Evolutionary conservation across 53 echinoderm and acorn worm species (phyloP).

Genomic region (Arbacia lixula): DNA sequence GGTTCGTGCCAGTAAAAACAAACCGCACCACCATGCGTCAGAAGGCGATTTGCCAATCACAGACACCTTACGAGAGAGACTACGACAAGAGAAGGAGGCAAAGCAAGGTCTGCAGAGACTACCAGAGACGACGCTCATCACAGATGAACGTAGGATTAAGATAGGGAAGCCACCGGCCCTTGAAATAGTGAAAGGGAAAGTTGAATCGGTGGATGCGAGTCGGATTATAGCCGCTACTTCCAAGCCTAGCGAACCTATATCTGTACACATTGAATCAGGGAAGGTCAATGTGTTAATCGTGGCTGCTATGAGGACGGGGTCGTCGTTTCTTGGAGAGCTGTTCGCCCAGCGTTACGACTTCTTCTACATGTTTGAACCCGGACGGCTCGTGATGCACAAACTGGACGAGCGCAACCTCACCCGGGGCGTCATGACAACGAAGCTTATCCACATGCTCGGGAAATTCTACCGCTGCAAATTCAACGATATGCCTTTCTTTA

Average conservation of each 20-base stretch:
- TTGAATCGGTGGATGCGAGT: no score
- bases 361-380: slow-evolving; percentile 94
- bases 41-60: background rate
- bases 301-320: slow-evolving; percentile 90
- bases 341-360: slow-evolving; percentile 70
- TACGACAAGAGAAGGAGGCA: background rate
- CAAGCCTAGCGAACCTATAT: no score
- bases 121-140: background rate
- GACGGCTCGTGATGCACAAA: slow-evolving; percentile 56
- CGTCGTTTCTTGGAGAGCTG: slow-evolving; percentile 85
- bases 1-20: background rate
- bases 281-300: slow-evolving; percentile 57
- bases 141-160: background rate
- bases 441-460: slow-evolving; percentile 69
- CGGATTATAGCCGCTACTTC: no score
- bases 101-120: background rate
- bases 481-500: slow-evolving; percentile 61
- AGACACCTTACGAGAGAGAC: background rate
- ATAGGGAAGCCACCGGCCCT: background rate
- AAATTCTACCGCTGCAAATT: slow-evolving; percentile 70
- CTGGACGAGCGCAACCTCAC: slow-evolving; percentile 49
- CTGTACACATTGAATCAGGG: background rate
- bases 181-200: background rate
- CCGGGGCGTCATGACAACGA: slow-evolving; percentile 40
- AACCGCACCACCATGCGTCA: background rate